These are phyloP conservation scores for Rhabdornis inornatus DNA, from an alignment of 2,113 vertebrate genomes.

Conservation along the genomic window DNA sequence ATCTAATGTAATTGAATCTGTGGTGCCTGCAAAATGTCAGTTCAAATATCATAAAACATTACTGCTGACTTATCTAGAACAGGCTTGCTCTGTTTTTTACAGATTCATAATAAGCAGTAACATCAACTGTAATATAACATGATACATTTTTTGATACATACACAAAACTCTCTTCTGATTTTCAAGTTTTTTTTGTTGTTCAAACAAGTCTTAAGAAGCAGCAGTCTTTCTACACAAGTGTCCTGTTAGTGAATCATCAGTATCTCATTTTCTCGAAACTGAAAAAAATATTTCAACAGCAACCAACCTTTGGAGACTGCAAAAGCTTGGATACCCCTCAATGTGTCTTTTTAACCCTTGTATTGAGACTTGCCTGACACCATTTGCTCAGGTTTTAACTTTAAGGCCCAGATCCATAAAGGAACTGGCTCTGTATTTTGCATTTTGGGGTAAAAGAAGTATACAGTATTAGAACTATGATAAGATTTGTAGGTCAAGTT, in stretches of 20 bases:
- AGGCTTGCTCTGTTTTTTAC: background rate
- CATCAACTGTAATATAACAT: background rate
- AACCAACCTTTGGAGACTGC: background rate
- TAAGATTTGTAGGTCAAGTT: background rate
- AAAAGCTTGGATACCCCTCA: background rate
- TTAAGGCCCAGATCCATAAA: background rate
- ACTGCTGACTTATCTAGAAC: conserved; percentile 7
- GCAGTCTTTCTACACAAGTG: accelerated
- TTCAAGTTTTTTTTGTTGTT: background rate
- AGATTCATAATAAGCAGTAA: background rate
- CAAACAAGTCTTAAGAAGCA: background rate
- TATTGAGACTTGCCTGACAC: background rate
- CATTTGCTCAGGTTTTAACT: background rate
- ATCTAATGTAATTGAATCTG: conserved; percentile 46
- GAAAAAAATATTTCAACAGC: background rate
- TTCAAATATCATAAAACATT: conserved; percentile 18
- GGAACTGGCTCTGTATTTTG: background rate
- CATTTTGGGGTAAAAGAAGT: background rate
- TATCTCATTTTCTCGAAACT: background rate
- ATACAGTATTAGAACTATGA: background rate
- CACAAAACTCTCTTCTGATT: background rate
- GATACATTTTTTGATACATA: background rate
- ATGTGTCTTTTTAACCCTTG: background rate
- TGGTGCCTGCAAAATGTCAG: conserved; percentile 37
- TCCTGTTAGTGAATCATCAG: background rate